Conservation (phyloP, 2,113 vertebrate species). For the Acrocephalus arundinaceus region DNA sequence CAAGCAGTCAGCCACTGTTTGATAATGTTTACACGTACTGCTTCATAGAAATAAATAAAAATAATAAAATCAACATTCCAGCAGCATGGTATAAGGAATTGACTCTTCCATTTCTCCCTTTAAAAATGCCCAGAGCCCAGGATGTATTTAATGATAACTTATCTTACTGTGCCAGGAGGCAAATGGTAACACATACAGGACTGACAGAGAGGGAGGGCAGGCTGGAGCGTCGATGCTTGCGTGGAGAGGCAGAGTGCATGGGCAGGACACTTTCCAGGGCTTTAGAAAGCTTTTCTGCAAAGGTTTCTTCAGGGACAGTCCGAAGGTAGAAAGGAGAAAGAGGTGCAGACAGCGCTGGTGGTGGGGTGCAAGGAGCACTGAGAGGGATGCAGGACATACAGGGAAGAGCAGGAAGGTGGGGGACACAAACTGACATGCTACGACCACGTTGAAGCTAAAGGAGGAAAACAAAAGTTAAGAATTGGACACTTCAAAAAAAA, state of each 20-base stretch:
- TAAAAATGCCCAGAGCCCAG: slow-evolving; percentile 59
- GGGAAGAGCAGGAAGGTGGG: slow-evolving; percentile 84
- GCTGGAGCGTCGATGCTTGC: slow-evolving; percentile 89
- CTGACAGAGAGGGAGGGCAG: slow-evolving; percentile 94
- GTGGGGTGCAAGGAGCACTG: slow-evolving; percentile 86
- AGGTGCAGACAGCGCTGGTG: slow-evolving; percentile 79
- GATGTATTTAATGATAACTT: slow-evolving; percentile 85
- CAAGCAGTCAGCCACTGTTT: not conserved
- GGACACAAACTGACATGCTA: slow-evolving; percentile 98
- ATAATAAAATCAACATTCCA: not conserved
- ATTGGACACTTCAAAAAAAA: slow-evolving; percentile 64
- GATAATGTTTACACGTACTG: not conserved
- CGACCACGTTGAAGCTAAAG: slow-evolving; percentile 86
- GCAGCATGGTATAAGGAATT: not conserved
- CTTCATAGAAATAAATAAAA: not conserved
- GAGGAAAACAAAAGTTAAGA: slow-evolving; percentile 77
- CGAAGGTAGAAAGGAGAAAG: slow-evolving; percentile 80
- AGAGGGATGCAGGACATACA: slow-evolving; percentile 80
- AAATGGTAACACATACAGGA: slow-evolving; percentile 89
- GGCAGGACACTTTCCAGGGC: slow-evolving; percentile 95
- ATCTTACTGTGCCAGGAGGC: slow-evolving; percentile 78
- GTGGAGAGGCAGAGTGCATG: slow-evolving; percentile 85
- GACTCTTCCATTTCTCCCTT: slow-evolving; percentile 21
- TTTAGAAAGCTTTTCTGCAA: slow-evolving; percentile 94
- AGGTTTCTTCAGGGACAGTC: slow-evolving; percentile 88